phyloP scores from a whole-genome alignment of 1,140 invertebrate species.

The Brachionus plicatilis region DNA sequence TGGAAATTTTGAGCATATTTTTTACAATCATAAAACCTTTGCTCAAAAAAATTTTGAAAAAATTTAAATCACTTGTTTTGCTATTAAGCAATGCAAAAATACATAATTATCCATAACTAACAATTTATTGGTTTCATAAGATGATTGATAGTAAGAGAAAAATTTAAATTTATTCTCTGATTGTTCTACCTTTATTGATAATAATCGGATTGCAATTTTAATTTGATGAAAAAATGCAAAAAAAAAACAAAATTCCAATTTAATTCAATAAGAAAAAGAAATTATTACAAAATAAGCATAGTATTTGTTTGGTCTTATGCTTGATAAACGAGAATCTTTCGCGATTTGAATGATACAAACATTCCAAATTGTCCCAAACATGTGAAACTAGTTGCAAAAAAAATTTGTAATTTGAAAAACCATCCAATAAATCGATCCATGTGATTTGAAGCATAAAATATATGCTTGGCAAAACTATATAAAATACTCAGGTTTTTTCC shows the following conservation, averaged over 20 bases:
- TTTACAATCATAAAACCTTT: background rate
- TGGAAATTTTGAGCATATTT: background rate
- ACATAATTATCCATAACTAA: background rate
- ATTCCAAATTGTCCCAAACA: conserved; percentile 14
- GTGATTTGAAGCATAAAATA: conserved; percentile 27
- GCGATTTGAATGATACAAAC: background rate
- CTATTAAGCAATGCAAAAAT: background rate
- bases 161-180: background rate
- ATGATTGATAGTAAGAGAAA: background rate
- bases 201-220: background rate
- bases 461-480: background rate
- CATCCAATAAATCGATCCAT: background rate
- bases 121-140: background rate
- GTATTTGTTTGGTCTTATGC: background rate
- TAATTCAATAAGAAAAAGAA: background rate
- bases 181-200: background rate
- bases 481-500: conserved; percentile 2
- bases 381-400: background rate
- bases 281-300: background rate
- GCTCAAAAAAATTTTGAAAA: background rate
- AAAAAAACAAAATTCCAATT: background rate
- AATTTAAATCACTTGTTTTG: background rate
- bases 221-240: background rate
- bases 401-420: background rate
- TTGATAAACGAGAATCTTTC: background rate